These are phyloP conservation scores for Drosophila jambulina DNA, from an alignment of 1,140 invertebrate species.

Conservation along the genomic window DNA sequence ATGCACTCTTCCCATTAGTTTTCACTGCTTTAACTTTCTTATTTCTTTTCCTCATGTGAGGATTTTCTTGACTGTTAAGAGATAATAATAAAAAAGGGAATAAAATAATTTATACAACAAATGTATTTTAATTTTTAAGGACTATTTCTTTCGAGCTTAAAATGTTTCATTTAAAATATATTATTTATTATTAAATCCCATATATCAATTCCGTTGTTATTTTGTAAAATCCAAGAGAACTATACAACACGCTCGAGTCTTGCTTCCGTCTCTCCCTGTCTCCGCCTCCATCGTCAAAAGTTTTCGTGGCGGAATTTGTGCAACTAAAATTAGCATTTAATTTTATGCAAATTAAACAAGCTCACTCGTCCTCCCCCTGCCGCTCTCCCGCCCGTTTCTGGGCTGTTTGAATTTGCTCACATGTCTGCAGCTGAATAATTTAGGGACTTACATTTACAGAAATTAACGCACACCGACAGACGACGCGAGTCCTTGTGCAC, in stretches of 20 bases:
- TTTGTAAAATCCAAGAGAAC: constrained; percentile 5
- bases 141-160: too few relatives aligned
- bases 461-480: constrained; percentile 67
- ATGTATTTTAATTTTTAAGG: too few relatives aligned
- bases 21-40: too few relatives aligned
- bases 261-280: too few relatives aligned
- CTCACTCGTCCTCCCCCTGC: background rate
- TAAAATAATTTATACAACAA: too few relatives aligned
- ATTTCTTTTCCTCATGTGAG: too few relatives aligned
- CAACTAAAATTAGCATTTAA: constrained; percentile 75
- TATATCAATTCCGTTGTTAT: background rate
- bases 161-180: too few relatives aligned
- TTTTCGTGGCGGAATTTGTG: constrained; percentile 30
- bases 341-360: constrained; percentile 74
- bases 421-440: constrained; percentile 80
- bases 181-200: too few relatives aligned
- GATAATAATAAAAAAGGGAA: too few relatives aligned
- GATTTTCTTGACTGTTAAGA: too few relatives aligned
- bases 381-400: background rate
- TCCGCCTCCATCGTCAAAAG: background rate
- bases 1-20: too few relatives aligned
- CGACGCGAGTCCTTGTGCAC: constrained; percentile 12
- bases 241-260: background rate
- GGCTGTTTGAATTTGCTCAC: constrained; percentile 55
- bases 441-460: constrained; percentile 79